These are phyloP conservation scores for Acanthosoma haemorrhoidale DNA, from an alignment of 2,888 invertebrate genomes.

Conservation along the genomic window DNA sequence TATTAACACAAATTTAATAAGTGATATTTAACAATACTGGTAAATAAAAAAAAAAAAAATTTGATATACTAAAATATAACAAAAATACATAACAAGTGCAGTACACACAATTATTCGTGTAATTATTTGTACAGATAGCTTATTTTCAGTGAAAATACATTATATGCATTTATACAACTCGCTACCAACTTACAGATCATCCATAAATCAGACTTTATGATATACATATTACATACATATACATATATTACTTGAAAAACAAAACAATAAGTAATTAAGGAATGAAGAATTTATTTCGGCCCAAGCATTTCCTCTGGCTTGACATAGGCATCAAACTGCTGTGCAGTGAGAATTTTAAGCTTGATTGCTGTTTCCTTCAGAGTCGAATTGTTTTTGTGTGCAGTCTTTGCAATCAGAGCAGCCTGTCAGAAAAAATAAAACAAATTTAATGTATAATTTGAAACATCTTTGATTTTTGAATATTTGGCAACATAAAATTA, in stretches of 20 bases:
- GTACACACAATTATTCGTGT: neutral
- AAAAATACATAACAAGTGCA: neutral
- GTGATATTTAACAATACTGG: neutral
- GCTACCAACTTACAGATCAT: neutral
- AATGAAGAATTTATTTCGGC: slow-evolving; percentile 64
- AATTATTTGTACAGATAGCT: neutral
- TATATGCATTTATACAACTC: neutral
- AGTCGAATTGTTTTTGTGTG: slow-evolving; percentile 83
- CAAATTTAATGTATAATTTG: neutral
- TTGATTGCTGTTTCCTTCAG: slow-evolving; percentile 84
- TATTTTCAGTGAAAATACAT: neutral
- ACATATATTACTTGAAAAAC: too few relatives aligned
- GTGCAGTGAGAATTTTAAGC: slow-evolving; percentile 68
- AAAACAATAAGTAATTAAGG: too few relatives aligned
- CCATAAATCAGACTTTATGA: slow-evolving; percentile 7
- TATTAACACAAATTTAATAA: too few relatives aligned
- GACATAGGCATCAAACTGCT: slow-evolving; percentile 89
- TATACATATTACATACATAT: neutral
- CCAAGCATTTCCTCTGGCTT: slow-evolving; percentile 86
- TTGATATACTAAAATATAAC: neutral
- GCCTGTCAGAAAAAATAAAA: slow-evolving; percentile 54
- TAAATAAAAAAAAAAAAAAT: neutral
- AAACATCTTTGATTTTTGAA: neutral
- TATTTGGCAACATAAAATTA: neutral
- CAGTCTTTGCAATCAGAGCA: slow-evolving; percentile 93